Percentiles rank a stretch among this genome's conserved stretches.
phyloP scores from a whole-genome alignment of 2,113 vertebrate species.

The Mionectes macconnelli region DNA sequence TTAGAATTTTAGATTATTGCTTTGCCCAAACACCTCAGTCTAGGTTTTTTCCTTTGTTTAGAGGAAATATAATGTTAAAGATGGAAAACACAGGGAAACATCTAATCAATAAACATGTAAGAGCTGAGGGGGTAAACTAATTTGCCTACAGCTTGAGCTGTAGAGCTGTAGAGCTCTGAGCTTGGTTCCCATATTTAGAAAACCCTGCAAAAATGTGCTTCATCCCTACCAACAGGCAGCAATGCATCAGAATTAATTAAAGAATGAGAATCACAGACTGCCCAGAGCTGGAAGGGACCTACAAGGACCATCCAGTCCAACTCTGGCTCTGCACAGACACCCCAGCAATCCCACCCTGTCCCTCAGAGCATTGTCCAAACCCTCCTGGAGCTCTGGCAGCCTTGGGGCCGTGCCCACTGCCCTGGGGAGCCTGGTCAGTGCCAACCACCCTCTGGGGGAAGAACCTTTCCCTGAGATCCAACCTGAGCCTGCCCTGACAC shows the following conservation, averaged over 20 bases:
- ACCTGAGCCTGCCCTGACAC: fast-evolving
- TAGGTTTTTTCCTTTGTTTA: background rate
- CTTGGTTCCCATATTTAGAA: background rate
- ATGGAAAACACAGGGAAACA: background rate
- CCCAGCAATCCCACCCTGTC: background rate
- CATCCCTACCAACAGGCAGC: background rate
- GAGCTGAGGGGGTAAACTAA: background rate
- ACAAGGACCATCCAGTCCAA: background rate
- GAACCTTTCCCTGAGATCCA: background rate
- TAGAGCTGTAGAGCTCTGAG: background rate
- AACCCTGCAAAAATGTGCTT: background rate
- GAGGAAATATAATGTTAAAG: background rate
- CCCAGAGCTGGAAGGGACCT: background rate
- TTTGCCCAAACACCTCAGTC: background rate
- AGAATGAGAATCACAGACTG: background rate
- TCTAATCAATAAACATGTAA: background rate
- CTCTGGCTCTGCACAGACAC: background rate
- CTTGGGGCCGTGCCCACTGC: background rate
- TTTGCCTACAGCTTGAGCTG: background rate
- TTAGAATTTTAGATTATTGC: background rate
- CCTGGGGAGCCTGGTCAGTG: background rate
- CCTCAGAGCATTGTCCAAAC: background rate
- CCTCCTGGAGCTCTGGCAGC: background rate
- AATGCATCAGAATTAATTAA: background rate
- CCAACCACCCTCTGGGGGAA: background rate